Percentiles rank a stretch among this genome's conserved stretches.
phyloP scores from a whole-genome alignment of 2,888 invertebrate species.

The Tipula vernalis region DNA sequence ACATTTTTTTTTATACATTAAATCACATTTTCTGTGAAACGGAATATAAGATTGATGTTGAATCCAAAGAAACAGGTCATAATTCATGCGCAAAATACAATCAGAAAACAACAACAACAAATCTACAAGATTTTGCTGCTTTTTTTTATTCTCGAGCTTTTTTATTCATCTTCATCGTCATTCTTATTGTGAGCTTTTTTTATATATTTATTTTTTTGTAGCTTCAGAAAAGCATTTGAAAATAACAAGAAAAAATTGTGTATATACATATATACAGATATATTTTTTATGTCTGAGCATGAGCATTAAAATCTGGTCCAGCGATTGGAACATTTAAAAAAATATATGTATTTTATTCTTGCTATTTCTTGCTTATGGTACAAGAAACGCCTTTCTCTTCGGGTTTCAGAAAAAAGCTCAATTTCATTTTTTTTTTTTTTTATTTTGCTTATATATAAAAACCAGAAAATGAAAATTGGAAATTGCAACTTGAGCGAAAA shows the following conservation, averaged over 20 bases:
- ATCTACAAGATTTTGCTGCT: not conserved
- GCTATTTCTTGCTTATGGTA: not conserved
- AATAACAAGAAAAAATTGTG: not conserved
- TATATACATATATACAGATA: not conserved
- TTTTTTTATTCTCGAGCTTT: not conserved
- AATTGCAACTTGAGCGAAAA: not conserved
- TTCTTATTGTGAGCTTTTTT: not conserved
- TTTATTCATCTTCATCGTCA: not conserved
- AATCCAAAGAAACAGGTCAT: not conserved
- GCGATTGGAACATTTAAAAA: conserved; percentile 9
- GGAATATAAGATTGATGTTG: not conserved
- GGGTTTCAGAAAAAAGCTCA: not conserved
- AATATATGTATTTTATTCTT: not conserved
- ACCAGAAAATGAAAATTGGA: not conserved
- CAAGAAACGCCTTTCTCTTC: not conserved
- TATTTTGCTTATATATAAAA: not conserved
- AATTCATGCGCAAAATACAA: not conserved
- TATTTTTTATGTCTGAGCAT: conserved; percentile 5
- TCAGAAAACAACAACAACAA: not conserved
- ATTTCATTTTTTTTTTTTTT: not conserved
- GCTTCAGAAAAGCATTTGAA: not conserved
- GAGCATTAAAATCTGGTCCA: conserved; percentile 10
- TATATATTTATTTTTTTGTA: not conserved
- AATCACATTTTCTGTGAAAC: not conserved
- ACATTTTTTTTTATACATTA: not conserved